A percentile compares a stretch with the other conserved stretches of the same genome.
These are phyloP conservation scores for Drosophila serrata DNA, from an alignment of 1,140 invertebrate species.

Conservation along the genomic window DNA sequence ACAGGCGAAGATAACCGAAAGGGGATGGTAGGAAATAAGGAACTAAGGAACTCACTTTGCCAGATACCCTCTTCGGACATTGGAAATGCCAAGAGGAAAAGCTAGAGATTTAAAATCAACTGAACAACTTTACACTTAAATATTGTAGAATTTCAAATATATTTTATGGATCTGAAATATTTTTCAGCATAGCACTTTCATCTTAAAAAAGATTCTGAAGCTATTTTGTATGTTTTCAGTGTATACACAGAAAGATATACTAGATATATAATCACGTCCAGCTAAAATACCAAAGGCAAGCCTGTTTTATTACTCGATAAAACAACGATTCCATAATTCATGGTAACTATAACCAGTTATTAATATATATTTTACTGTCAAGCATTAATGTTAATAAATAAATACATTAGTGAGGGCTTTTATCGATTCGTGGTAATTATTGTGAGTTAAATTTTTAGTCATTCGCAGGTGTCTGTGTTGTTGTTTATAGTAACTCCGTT, in stretches of 20 bases:
- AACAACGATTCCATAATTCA: neutral
- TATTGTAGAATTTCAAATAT: neutral
- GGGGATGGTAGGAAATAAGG: neutral
- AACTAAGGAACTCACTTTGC: neutral
- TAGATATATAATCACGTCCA: neutral
- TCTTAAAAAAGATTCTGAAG: too few relatives aligned
- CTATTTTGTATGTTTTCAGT: neutral
- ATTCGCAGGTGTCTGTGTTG: neutral
- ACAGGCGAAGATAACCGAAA: conserved; percentile 30
- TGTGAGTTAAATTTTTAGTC: conserved; percentile 7
- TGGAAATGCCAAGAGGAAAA: too few relatives aligned
- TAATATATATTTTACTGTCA: neutral
- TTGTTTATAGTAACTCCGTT: conserved; percentile 48
- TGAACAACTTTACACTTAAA: too few relatives aligned
- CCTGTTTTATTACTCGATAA: too few relatives aligned
- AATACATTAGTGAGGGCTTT: neutral
- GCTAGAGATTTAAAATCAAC: neutral
- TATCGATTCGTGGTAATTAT: neutral
- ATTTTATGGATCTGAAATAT: neutral
- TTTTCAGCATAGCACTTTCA: neutral
- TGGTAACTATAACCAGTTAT: too few relatives aligned
- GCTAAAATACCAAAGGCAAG: neutral
- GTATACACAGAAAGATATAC: neutral
- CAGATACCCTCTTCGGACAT: conserved; percentile 4
- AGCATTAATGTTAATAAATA: neutral